These are phyloP conservation scores for Enteromius anoplus DNA, from an alignment of 2,797 vertebrate genomes.

Conservation along the genomic window DNA sequence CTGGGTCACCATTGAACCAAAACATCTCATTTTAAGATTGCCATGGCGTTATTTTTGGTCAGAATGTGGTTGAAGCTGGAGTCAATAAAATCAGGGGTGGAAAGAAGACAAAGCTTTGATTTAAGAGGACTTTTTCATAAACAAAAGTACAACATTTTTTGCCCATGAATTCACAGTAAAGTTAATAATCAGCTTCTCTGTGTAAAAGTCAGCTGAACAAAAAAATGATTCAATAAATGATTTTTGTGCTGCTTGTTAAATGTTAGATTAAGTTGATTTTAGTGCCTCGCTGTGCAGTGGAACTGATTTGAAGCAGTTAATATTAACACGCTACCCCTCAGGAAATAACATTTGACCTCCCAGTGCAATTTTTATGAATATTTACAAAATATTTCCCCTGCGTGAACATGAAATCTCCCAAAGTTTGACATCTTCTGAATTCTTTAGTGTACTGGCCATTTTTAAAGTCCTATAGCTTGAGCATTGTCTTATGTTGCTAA, in stretches of 20 bases:
- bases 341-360: background rate
- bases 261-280: background rate
- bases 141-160: background rate
- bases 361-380: background rate
- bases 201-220: background rate
- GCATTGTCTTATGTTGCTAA: background rate
- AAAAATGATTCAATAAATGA: background rate
- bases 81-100: background rate
- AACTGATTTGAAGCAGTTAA: background rate
- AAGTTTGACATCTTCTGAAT: constrained; percentile 6
- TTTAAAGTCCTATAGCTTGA: background rate
- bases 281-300: background rate
- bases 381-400: background rate
- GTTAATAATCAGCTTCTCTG: constrained; percentile 35
- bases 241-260: background rate
- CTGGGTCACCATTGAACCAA: constrained; percentile 20
- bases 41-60: background rate
- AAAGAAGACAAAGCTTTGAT: background rate
- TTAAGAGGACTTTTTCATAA: background rate
- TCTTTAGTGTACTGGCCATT: constrained; percentile 3
- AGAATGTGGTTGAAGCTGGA: background rate
- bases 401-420: background rate
- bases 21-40: background rate
- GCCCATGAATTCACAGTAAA: constrained; percentile 5
- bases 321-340: background rate